phyloP scores from a whole-genome alignment of 2,797 vertebrate species.

The Mus caroli region DNA sequence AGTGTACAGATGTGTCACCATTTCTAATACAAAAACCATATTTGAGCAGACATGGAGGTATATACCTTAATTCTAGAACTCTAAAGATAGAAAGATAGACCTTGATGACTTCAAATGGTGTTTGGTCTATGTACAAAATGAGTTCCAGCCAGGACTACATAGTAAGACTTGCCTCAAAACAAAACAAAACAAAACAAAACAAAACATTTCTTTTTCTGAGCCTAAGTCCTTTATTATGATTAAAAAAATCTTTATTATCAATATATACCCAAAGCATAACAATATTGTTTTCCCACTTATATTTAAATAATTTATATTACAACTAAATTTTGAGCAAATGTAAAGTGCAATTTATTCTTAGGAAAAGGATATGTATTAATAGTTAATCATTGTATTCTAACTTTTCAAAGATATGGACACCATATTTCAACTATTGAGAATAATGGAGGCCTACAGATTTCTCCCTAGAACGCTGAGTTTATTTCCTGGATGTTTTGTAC shows the following conservation, averaged over 20 bases:
- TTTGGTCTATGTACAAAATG: not conserved
- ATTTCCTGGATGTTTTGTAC: not conserved
- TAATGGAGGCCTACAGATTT: not conserved
- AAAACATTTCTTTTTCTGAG: not conserved
- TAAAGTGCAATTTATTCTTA: not conserved
- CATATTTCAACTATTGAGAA: too few species aligned
- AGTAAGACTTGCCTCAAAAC: not conserved
- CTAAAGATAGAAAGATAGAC: not conserved
- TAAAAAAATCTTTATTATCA: conserved; percentile 52
- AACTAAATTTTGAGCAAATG: not conserved
- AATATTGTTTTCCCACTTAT: not conserved
- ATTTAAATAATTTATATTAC: not conserved
- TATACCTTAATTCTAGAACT: not conserved
- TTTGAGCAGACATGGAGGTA: not conserved
- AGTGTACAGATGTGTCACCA: not conserved
- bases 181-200: not conserved
- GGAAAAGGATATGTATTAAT: not conserved
- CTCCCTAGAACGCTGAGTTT: not conserved
- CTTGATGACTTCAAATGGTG: not conserved
- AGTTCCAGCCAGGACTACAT: not conserved
- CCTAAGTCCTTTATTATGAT: not conserved
- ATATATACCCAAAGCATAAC: not conserved
- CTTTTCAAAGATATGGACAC: not conserved
- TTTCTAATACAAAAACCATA: not conserved
- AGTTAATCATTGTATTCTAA: not conserved